These are phyloP conservation scores for Diorhabda sublineata DNA, from an alignment of 1,140 invertebrate species.

Conservation along the genomic window DNA sequence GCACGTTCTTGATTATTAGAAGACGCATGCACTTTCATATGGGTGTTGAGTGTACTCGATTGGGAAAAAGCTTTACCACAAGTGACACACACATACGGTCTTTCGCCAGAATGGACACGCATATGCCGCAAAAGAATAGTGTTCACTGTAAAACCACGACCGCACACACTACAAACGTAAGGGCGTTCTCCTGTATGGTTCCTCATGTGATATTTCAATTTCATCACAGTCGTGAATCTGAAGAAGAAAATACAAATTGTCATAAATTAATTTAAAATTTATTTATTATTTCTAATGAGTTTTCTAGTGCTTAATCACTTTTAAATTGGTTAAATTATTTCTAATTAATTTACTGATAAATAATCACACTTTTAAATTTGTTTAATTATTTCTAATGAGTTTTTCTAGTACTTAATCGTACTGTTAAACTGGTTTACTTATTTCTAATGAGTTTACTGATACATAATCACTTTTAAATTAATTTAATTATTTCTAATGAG, in stretches of 20 bases:
- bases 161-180: slow-evolving; percentile 61
- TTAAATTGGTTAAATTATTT: no score
- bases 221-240: slow-evolving; percentile 47
- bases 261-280: no score
- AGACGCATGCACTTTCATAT: slow-evolving; percentile 43
- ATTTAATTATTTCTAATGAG: no score
- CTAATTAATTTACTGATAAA: no score
- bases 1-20: slow-evolving; percentile 34
- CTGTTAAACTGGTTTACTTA: no score
- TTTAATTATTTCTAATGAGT: no score
- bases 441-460: no score
- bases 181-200: slow-evolving; percentile 61
- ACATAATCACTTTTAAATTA: no score
- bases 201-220: slow-evolving; percentile 58
- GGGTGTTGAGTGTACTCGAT: slow-evolving; percentile 45
- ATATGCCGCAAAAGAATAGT: slow-evolving; percentile 48
- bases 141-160: slow-evolving; percentile 53
- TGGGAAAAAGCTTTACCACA: slow-evolving; percentile 51
- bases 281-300: no score
- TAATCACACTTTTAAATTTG: no score
- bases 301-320: no score
- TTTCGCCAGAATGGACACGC: slow-evolving; percentile 56
- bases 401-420: no score
- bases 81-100: slow-evolving; percentile 56
- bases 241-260: slow-evolving; percentile 15